phyloP scores from a whole-genome alignment of 1,140 invertebrate species.

The Asobara japonica region DNA sequence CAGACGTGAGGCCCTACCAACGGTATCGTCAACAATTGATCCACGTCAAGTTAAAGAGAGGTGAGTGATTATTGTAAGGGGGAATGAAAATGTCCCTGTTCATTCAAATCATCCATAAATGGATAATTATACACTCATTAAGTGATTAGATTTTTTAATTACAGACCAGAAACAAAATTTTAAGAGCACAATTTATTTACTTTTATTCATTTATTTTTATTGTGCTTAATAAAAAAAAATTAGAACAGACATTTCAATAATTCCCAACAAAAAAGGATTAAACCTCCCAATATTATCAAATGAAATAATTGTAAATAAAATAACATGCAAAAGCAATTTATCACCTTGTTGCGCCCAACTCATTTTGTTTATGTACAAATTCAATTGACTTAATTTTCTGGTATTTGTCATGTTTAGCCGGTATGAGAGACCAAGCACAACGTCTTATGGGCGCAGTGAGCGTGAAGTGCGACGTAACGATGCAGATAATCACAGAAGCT shows the following conservation, averaged over 20 bases:
- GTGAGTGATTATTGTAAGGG: too few relatives aligned
- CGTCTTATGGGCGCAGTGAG: conserved; percentile 54
- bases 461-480: conserved; percentile 62
- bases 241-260: too few relatives aligned
- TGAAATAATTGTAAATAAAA: too few relatives aligned
- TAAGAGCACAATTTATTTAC: too few relatives aligned
- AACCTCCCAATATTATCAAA: neutral
- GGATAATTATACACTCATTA: too few relatives aligned
- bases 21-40: conserved; percentile 56
- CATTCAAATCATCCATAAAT: too few relatives aligned
- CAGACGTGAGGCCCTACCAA: conserved; percentile 54
- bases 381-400: conserved; percentile 20
- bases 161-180: too few relatives aligned
- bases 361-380: neutral
- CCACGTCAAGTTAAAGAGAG: conserved; percentile 63
- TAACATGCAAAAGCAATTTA: neutral
- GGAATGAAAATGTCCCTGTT: too few relatives aligned
- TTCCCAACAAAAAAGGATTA: conserved; percentile 1
- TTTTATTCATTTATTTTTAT: too few relatives aligned
- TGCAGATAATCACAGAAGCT: conserved; percentile 58
- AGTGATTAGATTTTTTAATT: too few relatives aligned
- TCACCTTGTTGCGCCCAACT: neutral
- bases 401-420: conserved; percentile 41
- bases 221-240: too few relatives aligned
- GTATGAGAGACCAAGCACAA: conserved; percentile 56